Conservation (phyloP, 2,888 invertebrate genomes). For the Adelognathus sp. region DNA sequence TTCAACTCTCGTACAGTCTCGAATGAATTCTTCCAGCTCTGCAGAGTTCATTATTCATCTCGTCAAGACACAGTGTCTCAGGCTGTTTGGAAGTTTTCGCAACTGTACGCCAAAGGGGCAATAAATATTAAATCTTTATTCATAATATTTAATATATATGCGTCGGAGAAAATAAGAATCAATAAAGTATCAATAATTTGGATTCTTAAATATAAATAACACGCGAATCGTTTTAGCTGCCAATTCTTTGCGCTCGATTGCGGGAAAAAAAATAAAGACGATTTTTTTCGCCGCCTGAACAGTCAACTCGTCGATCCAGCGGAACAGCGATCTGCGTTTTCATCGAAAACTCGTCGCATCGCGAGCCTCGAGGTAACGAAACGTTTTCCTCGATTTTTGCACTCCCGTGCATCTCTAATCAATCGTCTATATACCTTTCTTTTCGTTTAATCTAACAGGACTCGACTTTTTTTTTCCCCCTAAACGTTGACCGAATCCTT, state of each 20-base stretch:
- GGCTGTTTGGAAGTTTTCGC: conserved; percentile 42
- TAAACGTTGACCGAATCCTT: conserved; percentile 42
- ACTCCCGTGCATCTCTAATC: conserved; percentile 23
- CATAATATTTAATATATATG: conserved; percentile 66
- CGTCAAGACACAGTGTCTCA: background rate
- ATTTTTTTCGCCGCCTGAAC: conserved; percentile 11
- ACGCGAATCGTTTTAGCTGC: conserved; percentile 38
- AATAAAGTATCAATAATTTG: conserved; percentile 60
- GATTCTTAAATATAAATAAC: conserved; percentile 42
- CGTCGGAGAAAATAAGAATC: conserved; percentile 65
- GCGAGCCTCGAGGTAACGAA: conserved; percentile 17
- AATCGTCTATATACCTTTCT: background rate
- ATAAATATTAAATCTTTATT: conserved; percentile 73
- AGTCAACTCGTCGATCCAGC: conserved; percentile 25
- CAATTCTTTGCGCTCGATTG: conserved; percentile 27
- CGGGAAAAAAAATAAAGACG: conserved; percentile 50
- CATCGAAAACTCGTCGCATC: conserved; percentile 31
- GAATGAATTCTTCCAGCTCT: conserved; percentile 12
- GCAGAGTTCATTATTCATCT: background rate
- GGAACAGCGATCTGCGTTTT: conserved; percentile 34
- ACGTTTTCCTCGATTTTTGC: conserved; percentile 7
- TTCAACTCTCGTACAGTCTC: conserved; percentile 44
- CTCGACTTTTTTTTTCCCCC: background rate
- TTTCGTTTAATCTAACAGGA: conserved; percentile 43
- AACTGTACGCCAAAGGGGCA: conserved; percentile 48